A percentile compares a stretch with the other conserved stretches of the same genome.
Evolutionary conservation across 2,113 vertebrate genomes (phyloP).

Genomic region (Gallinago media): DNA sequence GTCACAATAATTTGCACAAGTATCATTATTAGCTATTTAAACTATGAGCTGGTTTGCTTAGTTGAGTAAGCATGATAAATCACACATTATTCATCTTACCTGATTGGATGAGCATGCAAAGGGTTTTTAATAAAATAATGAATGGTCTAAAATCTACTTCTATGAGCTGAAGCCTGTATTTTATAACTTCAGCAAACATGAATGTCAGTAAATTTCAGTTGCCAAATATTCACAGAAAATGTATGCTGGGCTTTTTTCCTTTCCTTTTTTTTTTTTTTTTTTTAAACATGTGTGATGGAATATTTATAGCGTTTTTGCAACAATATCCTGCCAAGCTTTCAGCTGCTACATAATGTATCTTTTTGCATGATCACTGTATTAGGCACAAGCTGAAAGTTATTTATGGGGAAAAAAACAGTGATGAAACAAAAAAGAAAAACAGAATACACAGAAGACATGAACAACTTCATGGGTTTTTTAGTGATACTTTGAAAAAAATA

Average conservation of each 20-base stretch:
- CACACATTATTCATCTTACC: not conserved
- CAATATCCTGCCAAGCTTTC: not conserved
- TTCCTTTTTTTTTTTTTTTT: no score
- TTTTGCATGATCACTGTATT: not conserved
- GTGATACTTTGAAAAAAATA: not conserved
- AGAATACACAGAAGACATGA: not conserved
- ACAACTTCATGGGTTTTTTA: not conserved
- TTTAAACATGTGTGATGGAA: not conserved
- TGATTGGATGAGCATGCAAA: not conserved
- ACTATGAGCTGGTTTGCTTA: not conserved
- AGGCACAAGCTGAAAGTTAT: not conserved
- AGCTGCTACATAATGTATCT: not conserved
- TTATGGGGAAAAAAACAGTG: not conserved
- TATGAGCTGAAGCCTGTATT: not conserved
- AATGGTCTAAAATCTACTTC: not conserved
- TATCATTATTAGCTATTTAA: not conserved
- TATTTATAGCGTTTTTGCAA: not conserved
- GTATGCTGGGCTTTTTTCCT: not conserved
- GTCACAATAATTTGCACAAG: not conserved
- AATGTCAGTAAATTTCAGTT: not conserved
- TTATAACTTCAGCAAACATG: not conserved
- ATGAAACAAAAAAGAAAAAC: not conserved
- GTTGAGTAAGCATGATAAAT: not conserved
- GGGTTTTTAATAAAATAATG: not conserved
- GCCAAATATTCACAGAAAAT: not conserved